These are phyloP conservation scores for Alloscopus bannaensis DNA, from an alignment of 2,888 invertebrate species.

Conservation along the genomic window DNA sequence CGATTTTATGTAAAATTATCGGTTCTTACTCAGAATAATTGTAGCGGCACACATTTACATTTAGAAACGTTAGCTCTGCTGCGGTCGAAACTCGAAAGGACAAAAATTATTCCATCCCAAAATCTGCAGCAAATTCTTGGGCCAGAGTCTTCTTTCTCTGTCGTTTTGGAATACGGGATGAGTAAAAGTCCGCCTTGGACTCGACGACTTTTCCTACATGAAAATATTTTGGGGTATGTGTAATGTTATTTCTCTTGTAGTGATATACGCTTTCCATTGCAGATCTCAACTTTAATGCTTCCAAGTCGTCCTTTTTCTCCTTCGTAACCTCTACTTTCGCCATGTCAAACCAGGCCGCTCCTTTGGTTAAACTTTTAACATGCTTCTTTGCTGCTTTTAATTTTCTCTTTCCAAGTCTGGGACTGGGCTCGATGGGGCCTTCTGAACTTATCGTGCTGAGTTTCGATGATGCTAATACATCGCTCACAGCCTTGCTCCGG, in stretches of 20 bases:
- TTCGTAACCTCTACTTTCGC: conserved; percentile 92
- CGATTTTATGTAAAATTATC: too few species aligned
- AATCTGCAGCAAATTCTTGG: conserved; percentile 85
- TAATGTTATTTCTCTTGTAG: conserved; percentile 94
- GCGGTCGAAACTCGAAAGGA: too few species aligned
- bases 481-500: neutral
- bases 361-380: conserved; percentile 77
- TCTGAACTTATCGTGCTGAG: neutral
- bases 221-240: conserved; percentile 93
- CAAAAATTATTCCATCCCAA: conserved; percentile 75
- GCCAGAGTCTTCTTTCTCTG: conserved; percentile 92
- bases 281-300: conserved; percentile 93
- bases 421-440: conserved; percentile 59
- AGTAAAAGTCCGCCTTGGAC: conserved; percentile 90
- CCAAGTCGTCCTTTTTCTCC: conserved; percentile 90
- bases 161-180: conserved; percentile 87
- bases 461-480: conserved; percentile 39
- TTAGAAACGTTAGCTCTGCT: too few species aligned
- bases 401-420: conserved; percentile 60
- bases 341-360: conserved; percentile 89
- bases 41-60: too few species aligned
- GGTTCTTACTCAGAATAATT: too few species aligned
- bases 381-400: conserved; percentile 76
- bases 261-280: conserved; percentile 94
- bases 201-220: conserved; percentile 87